Percentiles rank a stretch among this genome's conserved stretches.
Evolutionary conservation across 1,140 invertebrate species (phyloP).

Genomic region (Whitmania pigra): DNA sequence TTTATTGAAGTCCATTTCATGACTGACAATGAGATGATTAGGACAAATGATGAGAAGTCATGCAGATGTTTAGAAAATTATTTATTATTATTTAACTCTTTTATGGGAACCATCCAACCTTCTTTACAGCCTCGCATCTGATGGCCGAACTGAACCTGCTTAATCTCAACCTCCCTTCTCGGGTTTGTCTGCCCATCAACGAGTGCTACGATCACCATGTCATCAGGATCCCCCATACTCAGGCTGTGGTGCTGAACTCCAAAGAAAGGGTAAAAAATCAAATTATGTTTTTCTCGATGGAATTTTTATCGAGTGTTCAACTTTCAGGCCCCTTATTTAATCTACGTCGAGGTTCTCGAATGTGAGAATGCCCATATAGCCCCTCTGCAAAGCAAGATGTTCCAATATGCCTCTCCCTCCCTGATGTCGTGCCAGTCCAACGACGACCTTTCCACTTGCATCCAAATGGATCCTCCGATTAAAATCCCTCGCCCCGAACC

Average conservation of each 20-base stretch:
- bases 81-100: not conserved
- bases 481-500: slow-evolving; percentile 33
- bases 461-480: slow-evolving; percentile 12
- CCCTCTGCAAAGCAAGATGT: slow-evolving; percentile 62
- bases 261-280: slow-evolving; percentile 70
- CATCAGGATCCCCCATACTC: slow-evolving; percentile 78
- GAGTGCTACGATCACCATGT: slow-evolving; percentile 54
- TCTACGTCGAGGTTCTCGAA: slow-evolving; percentile 90
- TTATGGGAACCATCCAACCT: not conserved
- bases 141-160: slow-evolving; percentile 80
- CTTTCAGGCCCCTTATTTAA: slow-evolving; percentile 78
- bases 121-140: slow-evolving; percentile 55
- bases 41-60: too few species aligned
- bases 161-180: slow-evolving; percentile 88
- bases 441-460: slow-evolving; percentile 58
- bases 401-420: slow-evolving; percentile 28
- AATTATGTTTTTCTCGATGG: not conserved
- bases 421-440: slow-evolving; percentile 73
- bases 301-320: not conserved
- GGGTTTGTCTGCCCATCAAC: slow-evolving; percentile 87
- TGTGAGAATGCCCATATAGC: slow-evolving; percentile 70
- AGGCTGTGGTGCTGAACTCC: slow-evolving; percentile 90
- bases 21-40: too few species aligned
- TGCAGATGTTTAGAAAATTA: too few species aligned
- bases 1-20: too few species aligned